Evolutionary conservation across 2,888 invertebrate genomes (phyloP), one percentile per base, ranked within the genome.

Genomic region (Morpho deidamia): DNA sequence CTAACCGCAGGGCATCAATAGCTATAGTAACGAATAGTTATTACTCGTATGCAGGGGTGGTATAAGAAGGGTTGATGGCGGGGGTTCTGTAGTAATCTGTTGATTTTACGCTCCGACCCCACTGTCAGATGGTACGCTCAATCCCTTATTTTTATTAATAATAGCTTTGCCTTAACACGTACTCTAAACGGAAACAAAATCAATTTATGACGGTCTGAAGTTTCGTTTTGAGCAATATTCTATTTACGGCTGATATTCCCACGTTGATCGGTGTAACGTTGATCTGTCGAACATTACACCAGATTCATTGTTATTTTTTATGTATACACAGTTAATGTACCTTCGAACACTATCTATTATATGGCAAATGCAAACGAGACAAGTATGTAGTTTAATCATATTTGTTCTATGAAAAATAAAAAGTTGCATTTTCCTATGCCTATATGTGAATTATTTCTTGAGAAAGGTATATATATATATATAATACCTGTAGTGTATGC

Each of bases 71-170:
- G 79, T 78, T 69, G 75, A 71, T 65, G 69, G 53, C 49, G 49
- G 59, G 85, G 83, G 78, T 69, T 72, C 80, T 71, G 72, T 73
- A 69, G 78, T 88, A 88, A 89, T 89, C 88, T 88, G 88, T 87
- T 87, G 87, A 88, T 88, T 88, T 87, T 87, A 85, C 87, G 85
- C 86, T 82, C 48, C 48, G 42, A 70, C 76, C 76, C 64, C 58
- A 61, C 65, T 72, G 76, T 74, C 60, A 52, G 62, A 71, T 71
- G 71, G 70, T 67, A 64, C 68, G 72, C 61, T 65, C 69, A 67
- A 75, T 76, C 76, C 81, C 80, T 72, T 71, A 75, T 79, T 87
- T 85, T 55, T 59, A 52, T 52, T 82, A 85, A 83, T 86, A 85
- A 84, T 78, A 79, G 72, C 74, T 71, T 72, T 77, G 78, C 77